These are phyloP conservation scores for Cotesia typhae DNA, from an alignment of 1,140 invertebrate species.

Conservation along the genomic window DNA sequence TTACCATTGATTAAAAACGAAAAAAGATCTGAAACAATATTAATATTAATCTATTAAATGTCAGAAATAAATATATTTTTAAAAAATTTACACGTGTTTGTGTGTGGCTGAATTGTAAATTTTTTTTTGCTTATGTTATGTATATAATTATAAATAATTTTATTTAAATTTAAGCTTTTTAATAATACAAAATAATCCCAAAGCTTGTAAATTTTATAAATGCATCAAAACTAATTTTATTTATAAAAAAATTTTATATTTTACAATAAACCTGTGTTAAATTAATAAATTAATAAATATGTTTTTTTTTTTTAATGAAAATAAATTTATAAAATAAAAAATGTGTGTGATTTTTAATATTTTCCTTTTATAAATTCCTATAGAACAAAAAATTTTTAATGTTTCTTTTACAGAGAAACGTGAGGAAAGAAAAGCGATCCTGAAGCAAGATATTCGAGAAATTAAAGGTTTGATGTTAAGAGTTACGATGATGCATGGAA, in stretches of 20 bases:
- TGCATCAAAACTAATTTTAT: slow-evolving; percentile 13
- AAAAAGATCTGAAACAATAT: background rate
- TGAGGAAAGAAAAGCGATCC: slow-evolving; percentile 55
- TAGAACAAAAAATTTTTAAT: slow-evolving; percentile 36
- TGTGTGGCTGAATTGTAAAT: slow-evolving; percentile 29
- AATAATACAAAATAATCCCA: too few relatives aligned
- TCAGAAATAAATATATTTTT: slow-evolving; percentile 13
- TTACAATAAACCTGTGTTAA: too few relatives aligned
- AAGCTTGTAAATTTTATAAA: too few relatives aligned
- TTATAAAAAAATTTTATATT: too few relatives aligned
- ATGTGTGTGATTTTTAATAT: slow-evolving; percentile 23
- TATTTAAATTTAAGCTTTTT: too few relatives aligned
- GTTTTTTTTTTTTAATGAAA: background rate
- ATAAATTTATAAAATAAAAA: too few relatives aligned
- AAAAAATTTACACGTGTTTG: slow-evolving; percentile 14
- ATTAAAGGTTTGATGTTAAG: slow-evolving; percentile 61
- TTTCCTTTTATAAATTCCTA: slow-evolving; percentile 31
- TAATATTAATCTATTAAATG: slow-evolving; percentile 13
- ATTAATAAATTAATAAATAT: slow-evolving; percentile 18
- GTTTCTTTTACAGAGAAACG: slow-evolving; percentile 54
- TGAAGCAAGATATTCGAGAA: slow-evolving; percentile 61
- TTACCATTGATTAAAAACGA: background rate
- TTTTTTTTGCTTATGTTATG: slow-evolving; percentile 25
- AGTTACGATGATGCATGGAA: slow-evolving; percentile 43
- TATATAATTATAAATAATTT: too few relatives aligned